A percentile compares a stretch with the other conserved stretches of the same genome.
Conservation (phyloP, 2,113 vertebrate species). For the Nanger granti region DNA sequence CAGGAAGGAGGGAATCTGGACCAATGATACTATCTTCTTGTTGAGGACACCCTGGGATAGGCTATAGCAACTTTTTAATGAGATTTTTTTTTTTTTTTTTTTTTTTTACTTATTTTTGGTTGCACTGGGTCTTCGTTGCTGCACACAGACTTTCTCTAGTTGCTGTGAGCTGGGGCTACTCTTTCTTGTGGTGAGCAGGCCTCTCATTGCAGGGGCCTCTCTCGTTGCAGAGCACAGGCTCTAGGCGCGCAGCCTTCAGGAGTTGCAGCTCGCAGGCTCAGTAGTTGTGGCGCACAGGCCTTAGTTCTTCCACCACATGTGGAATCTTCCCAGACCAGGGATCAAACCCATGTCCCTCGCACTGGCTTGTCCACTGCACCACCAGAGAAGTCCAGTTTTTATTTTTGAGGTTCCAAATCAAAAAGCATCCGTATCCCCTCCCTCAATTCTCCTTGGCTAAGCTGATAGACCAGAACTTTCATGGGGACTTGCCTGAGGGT, state of each 20-base stretch:
- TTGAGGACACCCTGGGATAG: background rate
- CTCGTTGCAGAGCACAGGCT: background rate
- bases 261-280: accelerated
- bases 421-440: background rate
- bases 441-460: background rate
- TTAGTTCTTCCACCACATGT: background rate
- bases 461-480: background rate
- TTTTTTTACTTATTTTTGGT: background rate
- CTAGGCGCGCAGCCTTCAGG: background rate
- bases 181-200: background rate
- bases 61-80: background rate
- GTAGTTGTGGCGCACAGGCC: background rate
- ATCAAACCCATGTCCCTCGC: background rate
- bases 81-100: background rate
- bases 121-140: background rate
- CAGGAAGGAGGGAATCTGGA: background rate
- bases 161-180: background rate
- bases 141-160: background rate
- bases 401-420: background rate
- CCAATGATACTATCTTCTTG: background rate
- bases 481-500: background rate
- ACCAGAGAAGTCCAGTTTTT: background rate
- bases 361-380: background rate
- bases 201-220: background rate
- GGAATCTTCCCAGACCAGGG: background rate